A percentile compares a stretch with the other conserved stretches of the same genome.
phyloP scores from a whole-genome alignment of 2,888 invertebrate genomes.

The Ichneumon xanthorius region DNA sequence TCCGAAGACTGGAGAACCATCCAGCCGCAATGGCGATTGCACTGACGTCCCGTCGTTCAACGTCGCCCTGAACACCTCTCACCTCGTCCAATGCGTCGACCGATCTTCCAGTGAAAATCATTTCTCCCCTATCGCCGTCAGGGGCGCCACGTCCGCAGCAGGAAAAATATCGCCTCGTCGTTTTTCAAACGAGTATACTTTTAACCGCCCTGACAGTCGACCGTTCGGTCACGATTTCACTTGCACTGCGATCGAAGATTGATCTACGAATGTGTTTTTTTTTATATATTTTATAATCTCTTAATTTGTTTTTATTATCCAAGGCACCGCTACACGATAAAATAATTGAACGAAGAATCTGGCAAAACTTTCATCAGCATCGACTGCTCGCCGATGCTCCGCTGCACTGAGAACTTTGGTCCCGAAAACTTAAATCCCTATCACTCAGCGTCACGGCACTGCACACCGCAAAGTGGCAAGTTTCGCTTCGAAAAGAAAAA shows the following conservation, averaged over 20 bases:
- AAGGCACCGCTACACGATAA: neutral
- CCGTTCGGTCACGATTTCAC: neutral
- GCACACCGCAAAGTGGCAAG: neutral
- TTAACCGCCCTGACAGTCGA: neutral
- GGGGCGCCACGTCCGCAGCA: slow-evolving; percentile 25
- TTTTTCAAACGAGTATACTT: neutral
- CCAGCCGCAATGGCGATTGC: slow-evolving; percentile 87
- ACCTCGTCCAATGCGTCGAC: slow-evolving; percentile 81
- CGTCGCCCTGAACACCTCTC: slow-evolving; percentile 71
- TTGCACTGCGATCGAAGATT: slow-evolving; percentile 5
- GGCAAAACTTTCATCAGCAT: too few species aligned
- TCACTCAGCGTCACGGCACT: neutral
- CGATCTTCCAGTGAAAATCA: slow-evolving; percentile 83
- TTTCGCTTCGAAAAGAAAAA: neutral
- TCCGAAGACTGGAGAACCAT: slow-evolving; percentile 93
- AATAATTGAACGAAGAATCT: too few species aligned
- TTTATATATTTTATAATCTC: neutral
- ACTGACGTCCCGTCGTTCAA: slow-evolving; percentile 76
- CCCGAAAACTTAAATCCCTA: neutral
- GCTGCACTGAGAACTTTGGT: slow-evolving; percentile 2
- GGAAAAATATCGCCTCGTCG: slow-evolving; percentile 5
- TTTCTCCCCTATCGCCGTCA: slow-evolving; percentile 61
- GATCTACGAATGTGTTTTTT: neutral
- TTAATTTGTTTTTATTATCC: neutral
- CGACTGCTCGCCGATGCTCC: too few species aligned